Evolutionary conservation across 1,140 invertebrate genomes (phyloP), one percentile per base, ranked within the genome.

Genomic region (Euura lappo): DNA sequence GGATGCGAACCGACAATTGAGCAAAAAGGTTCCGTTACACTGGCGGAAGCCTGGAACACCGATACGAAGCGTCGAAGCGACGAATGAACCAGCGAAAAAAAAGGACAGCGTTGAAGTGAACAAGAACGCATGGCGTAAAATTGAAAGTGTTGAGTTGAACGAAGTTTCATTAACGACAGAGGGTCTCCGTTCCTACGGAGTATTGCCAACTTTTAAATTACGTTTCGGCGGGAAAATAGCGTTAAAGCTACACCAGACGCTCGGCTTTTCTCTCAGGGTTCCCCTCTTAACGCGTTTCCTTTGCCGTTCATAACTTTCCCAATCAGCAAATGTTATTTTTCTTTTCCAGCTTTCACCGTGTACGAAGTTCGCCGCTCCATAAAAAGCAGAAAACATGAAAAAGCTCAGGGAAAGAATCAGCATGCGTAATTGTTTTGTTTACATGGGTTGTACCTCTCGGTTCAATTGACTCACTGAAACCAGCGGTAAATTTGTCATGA

Each of bases 201-300:
- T 74, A 76, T 83, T 82, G 82, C 81, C 80, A 86, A 86, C 83
- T 86, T 86, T 85, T 85, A 86, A 86, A 87, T 87, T 85, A 84
- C 84, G 79, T 86, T 86, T 79, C 74, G 80, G 79, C 79, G 78
- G 78, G 68, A 79, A 83, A 82, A 81, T 78, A 71, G 73, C 76
- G 74, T 70, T 28, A 76, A 81, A 71, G 72, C 60, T 73, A 70
- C 71, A 69, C 64, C 43, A 46, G 43, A 68, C 68, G 67, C 69
- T 69, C 8, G 13, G 51, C 51, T 60, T 60, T 60, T 60, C 51
- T 28, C 28, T 6, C 51, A 60, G 13, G 13, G 51, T n/a, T 28
- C 51, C 13, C 28, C 28, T 28, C 28, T 28, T 28, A 28, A 28
- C 0, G 28, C 28, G 28, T 28, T 28, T 28, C 28, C 28, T 28